Evolutionary conservation across 2,797 vertebrate genomes (phyloP), one percentile per base, ranked within the genome.

Genomic region (Eurystomus glaucurus): DNA sequence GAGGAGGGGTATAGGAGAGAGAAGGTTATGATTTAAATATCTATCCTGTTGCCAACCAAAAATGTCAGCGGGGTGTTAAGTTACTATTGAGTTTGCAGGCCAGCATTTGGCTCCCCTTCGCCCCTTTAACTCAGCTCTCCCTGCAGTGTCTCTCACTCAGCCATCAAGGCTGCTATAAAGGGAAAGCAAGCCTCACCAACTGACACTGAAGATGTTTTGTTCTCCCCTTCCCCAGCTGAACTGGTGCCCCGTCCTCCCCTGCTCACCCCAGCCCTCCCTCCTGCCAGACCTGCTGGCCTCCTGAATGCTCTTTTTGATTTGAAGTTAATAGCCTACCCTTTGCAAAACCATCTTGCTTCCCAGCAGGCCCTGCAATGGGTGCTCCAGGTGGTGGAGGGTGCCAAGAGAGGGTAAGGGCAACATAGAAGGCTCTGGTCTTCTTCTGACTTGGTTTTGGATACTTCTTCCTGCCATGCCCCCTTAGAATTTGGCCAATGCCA

Each of bases 11-110:
- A 52, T 81, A 65, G 72, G 66, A 80, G 82, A 71, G 92, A 65
- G 86, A 96, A 95, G 94, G 92, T 95, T 96, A 77, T 96, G 96
- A 96, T 96, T 97, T 94, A 97, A 97, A 96, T 96, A 94, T 86
- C 95, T 75, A 74, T 66, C 85, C 72, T 64, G 15, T 81, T 97
- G 96, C 95, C 91, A 97, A 89, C 92, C 85, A 96, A 97, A 97
- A 97, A 98, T 97, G 96, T 96, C 97, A 96, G 78, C 1, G 2
- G 50, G 33, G 81, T 97, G 71, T 97, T 96, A 55, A 89, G 81
- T 97, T 96, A 95, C 97, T 92, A 94, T 94, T 97, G 95, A 89
- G 92, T 97, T 89, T 92, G 31, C 26, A 3, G 68, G 80, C 58
- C 78, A 84, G 41, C 10, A 11, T 77, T 45, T n/a, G 1, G 28